phyloP scores from a whole-genome alignment of 2,113 vertebrate species.

The Calonectris borealis region DNA sequence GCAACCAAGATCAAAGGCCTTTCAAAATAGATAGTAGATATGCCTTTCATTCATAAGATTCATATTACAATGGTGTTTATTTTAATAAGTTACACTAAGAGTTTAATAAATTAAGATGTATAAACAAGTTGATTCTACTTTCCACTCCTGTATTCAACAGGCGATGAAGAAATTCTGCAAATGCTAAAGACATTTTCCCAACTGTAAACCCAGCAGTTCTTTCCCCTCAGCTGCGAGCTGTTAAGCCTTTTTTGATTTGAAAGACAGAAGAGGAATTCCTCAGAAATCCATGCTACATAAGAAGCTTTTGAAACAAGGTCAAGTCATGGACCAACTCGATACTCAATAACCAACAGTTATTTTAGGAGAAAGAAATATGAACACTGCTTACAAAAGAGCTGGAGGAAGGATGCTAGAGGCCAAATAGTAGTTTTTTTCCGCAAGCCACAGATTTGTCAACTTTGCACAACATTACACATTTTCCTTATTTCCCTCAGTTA shows the following conservation, averaged over 20 bases:
- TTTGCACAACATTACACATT: neutral
- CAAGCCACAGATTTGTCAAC: neutral
- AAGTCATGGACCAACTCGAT: neutral
- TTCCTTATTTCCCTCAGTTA: neutral
- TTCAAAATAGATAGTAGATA: neutral
- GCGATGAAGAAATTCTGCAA: neutral
- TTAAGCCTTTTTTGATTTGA: neutral
- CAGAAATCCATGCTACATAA: neutral
- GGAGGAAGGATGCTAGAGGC: constrained; percentile 17
- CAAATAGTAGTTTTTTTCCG: neutral
- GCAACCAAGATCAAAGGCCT: constrained; percentile 3
- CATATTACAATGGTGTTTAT: neutral
- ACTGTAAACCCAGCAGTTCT: neutral
- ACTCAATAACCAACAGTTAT: constrained; percentile 7
- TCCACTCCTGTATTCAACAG: neutral
- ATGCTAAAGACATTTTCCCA: neutral
- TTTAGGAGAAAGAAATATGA: constrained; percentile 40
- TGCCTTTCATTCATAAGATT: neutral
- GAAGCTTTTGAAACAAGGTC: constrained; percentile 33
- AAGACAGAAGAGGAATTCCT: constrained; percentile 14
- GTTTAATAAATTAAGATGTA: neutral
- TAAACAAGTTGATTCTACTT: neutral
- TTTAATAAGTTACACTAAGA: neutral
- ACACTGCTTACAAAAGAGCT: neutral
- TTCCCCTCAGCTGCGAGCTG: neutral